Conservation (phyloP, 2,888 invertebrate species). For the Ethmia dodecea region DNA sequence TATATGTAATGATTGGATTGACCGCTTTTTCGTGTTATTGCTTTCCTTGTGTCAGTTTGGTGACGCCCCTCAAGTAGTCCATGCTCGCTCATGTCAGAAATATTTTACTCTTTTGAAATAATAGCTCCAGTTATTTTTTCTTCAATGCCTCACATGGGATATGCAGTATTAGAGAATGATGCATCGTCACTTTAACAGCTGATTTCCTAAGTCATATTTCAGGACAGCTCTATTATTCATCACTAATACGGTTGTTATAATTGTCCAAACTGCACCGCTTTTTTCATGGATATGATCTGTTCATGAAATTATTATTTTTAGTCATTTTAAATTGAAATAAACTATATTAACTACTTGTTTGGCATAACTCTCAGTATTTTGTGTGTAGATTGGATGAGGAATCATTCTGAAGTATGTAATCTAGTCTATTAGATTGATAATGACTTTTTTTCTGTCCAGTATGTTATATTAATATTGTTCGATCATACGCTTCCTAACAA, state of each 20-base stretch:
- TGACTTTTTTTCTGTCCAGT: slow-evolving; percentile 53
- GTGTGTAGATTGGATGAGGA: slow-evolving; percentile 67
- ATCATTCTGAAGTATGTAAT: slow-evolving; percentile 56
- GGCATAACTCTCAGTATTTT: slow-evolving; percentile 15
- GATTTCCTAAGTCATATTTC: slow-evolving; percentile 71
- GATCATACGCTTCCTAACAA: slow-evolving; percentile 74
- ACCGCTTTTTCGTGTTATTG: slow-evolving; percentile 79
- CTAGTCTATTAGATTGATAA: slow-evolving; percentile 55
- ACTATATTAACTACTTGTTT: slow-evolving; percentile 11
- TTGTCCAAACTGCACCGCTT: slow-evolving; percentile 63
- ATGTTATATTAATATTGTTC: slow-evolving; percentile 59
- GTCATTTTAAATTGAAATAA: slow-evolving; percentile 18
- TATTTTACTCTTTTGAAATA: slow-evolving; percentile 70
- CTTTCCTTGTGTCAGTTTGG: slow-evolving; percentile 80
- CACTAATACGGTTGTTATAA: slow-evolving; percentile 62
- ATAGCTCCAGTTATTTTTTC: slow-evolving; percentile 70
- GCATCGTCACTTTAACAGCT: slow-evolving; percentile 77
- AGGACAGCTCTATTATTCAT: slow-evolving; percentile 77
- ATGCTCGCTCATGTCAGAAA: slow-evolving; percentile 73
- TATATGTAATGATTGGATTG: slow-evolving; percentile 75
- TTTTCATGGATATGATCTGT: slow-evolving; percentile 21
- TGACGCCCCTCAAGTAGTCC: slow-evolving; percentile 76
- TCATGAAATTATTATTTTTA: slow-evolving; percentile 13
- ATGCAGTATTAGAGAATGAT: slow-evolving; percentile 76
- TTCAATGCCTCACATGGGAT: slow-evolving; percentile 74